A percentile compares a stretch with the other conserved stretches of the same genome.
phyloP scores from a whole-genome alignment of 2,888 invertebrate species.

The Drosophila nr. medialis region DNA sequence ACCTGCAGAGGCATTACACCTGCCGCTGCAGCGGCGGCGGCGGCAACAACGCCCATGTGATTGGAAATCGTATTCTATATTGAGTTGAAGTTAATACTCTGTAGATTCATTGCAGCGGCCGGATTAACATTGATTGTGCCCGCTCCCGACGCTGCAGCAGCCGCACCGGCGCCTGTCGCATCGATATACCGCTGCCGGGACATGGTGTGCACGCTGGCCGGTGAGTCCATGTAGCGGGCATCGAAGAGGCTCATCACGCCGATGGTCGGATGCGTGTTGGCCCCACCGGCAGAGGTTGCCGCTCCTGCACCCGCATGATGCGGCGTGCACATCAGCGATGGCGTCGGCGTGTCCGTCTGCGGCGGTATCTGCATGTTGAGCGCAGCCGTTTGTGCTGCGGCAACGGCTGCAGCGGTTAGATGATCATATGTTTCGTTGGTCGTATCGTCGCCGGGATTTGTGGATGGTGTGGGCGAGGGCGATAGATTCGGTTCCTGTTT shows the following conservation, averaged over 20 bases:
- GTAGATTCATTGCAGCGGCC: slow-evolving; percentile 89
- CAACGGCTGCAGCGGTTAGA: slow-evolving; percentile 81
- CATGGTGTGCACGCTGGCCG: slow-evolving; percentile 87
- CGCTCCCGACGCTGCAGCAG: slow-evolving; percentile 66
- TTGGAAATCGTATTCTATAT: slow-evolving; percentile 87
- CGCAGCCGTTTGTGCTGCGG: slow-evolving; percentile 80
- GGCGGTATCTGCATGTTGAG: slow-evolving; percentile 85
- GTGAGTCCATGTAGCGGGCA: slow-evolving; percentile 89
- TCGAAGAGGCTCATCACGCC: slow-evolving; percentile 90
- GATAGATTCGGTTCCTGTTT: slow-evolving; percentile 87
- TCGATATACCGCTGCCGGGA: slow-evolving; percentile 85
- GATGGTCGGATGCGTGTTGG: slow-evolving; percentile 86
- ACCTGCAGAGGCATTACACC: slow-evolving; percentile 50
- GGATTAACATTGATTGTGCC: slow-evolving; percentile 85
- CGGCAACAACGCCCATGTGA: slow-evolving; percentile 67
- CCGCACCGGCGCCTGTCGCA: slow-evolving; percentile 73
- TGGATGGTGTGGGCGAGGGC: slow-evolving; percentile 86
- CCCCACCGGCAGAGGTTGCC: slow-evolving; percentile 48
- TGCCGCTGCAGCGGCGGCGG: slow-evolving; percentile 57
- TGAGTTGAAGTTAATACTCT: slow-evolving; percentile 91
- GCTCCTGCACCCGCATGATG: slow-evolving; percentile 82
- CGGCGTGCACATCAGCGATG: slow-evolving; percentile 87
- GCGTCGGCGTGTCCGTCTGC: slow-evolving; percentile 85
- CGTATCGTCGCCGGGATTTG: slow-evolving; percentile 84
- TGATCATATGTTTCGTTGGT: slow-evolving; percentile 84